Evolutionary conservation across 2,888 invertebrate species (phyloP).

Genomic region (Clunio marinus): DNA sequence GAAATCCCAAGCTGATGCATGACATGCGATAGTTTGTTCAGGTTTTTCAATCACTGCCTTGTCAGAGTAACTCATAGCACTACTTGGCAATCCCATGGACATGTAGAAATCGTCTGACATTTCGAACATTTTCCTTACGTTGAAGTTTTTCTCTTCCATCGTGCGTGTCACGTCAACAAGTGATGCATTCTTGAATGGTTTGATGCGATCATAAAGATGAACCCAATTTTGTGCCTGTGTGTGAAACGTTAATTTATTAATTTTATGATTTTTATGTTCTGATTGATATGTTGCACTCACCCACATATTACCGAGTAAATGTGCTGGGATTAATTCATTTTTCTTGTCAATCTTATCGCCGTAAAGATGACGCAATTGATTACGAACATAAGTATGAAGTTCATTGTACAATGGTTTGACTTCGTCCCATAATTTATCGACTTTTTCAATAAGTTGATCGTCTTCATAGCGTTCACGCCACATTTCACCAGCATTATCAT

Average conservation of each 20-base stretch:
- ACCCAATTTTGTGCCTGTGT: slow-evolving; percentile 52
- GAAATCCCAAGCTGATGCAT: slow-evolving; percentile 56
- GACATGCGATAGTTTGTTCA: slow-evolving; percentile 54
- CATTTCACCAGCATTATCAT: slow-evolving; percentile 53
- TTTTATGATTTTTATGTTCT: neutral
- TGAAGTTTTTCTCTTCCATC: slow-evolving; percentile 48
- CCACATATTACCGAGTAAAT: slow-evolving; percentile 53
- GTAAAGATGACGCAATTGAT: slow-evolving; percentile 51
- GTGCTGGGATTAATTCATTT: slow-evolving; percentile 56
- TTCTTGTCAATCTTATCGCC: slow-evolving; percentile 47
- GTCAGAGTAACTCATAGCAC: slow-evolving; percentile 52
- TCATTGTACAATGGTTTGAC: slow-evolving; percentile 55
- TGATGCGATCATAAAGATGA: slow-evolving; percentile 49
- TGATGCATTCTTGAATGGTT: slow-evolving; percentile 45
- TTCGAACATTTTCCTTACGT: slow-evolving; percentile 50
- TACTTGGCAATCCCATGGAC: slow-evolving; percentile 52
- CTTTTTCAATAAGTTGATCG: slow-evolving; percentile 48
- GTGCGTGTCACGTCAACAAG: slow-evolving; percentile 53
- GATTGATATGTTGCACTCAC: neutral
- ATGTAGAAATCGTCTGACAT: slow-evolving; percentile 53
- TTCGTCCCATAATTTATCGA: slow-evolving; percentile 49
- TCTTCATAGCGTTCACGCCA: slow-evolving; percentile 54
- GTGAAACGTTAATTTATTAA: too few species aligned
- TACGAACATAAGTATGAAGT: slow-evolving; percentile 55
- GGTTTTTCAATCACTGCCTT: slow-evolving; percentile 55